Base-by-base conservation (phyloP, 2,797 vertebrate genomes). In the Periparus ater region DNA sequence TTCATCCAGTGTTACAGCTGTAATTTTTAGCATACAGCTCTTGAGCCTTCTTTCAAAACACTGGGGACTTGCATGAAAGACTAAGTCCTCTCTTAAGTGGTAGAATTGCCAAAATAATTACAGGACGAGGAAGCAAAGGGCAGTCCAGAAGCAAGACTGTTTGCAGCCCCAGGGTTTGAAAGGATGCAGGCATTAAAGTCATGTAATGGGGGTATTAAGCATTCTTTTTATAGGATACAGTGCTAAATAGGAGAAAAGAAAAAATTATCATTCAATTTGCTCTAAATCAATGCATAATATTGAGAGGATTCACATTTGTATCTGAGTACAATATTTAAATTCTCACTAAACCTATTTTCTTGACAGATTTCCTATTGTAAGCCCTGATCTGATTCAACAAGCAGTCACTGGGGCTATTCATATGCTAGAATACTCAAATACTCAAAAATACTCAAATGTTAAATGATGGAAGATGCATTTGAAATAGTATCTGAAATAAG, bases 321-420 rank as follows among this genome's bases (percentile, higher is more conserved):
- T 61, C 47, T 10, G 29, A 84, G 66, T 47, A 81, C 50, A 89
- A 60, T 81, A 95, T 89, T 95, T 89, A 81, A 55, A 61, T 82
- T 82, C 73, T 60, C 4, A 2, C 17, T 36, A 88, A 83, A 63
- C 17, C 21, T 72, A 75, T 78, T 91, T 94, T 68, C 74, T 87
- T 1, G 2, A 88, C 73, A 87, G 50, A 75, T 67, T 30, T 55
- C 90, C 72, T 67, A 71, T 48, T 78, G 50, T 84, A 78, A 85
- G 66, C 42, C 47, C 80, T 61, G 77, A 53, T 74, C 65, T 77
- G 54, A 88, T 83, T 91, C 86, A 73, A 44, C 51, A 12, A 77
- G 76, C 77, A 89, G 72, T 85, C 79, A 84, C 45, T 34, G 38
- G 58, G 71, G 77, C 78, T 78, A 91, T 78, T 89, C 91, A 91